Evolutionary conservation across 2,113 vertebrate species (phyloP), one percentile per base, ranked within the genome.

Genomic region (Alces alces): DNA sequence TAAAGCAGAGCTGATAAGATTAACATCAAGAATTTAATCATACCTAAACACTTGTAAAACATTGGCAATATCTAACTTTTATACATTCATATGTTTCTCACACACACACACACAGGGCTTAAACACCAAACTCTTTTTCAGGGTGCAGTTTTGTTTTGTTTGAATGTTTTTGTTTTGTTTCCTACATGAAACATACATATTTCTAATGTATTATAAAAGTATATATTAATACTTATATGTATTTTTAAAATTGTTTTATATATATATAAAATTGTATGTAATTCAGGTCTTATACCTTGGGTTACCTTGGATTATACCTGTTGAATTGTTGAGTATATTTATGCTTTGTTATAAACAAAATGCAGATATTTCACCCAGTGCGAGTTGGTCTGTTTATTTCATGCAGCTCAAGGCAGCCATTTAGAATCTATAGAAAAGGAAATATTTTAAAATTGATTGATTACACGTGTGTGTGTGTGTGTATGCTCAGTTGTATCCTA

Each of bases 81-180:
- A 39, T 61, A 58, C n/a, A 89, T 79, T 84, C 66, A 89, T 89
- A 7, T 93, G 43, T 15, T 85, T 58, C 66, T 27, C 52, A 54
- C 17, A 73, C 28, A 19, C 45, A 43, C 7, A 90, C 21, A 78
- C 70, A 47, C 3, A n/a, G 43, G 36, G 33, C 43, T 90, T 91
- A 43, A 78, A 83, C 16, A 58, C 21, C 60, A 64, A 76, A 78
- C 36, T 96, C 4, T 55, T 57, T 64, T 95, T 90, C 10, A 79
- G 33, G 57, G n/a, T 84, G 47, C 89, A 13, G 15, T 60, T 80
- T 52, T 80, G 30, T 80, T 91, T 76, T 89, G 12, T 82, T 97
- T 90, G 19, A 84, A 86, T 78, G 94, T 39, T 60, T 80, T n/a
- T 52, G 11, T 80, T 91, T 84, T 89, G 12, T 82, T 97, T 92